Evolutionary conservation across 2,797 vertebrate species (phyloP).

Genomic region (Champsocephalus gunnari): DNA sequence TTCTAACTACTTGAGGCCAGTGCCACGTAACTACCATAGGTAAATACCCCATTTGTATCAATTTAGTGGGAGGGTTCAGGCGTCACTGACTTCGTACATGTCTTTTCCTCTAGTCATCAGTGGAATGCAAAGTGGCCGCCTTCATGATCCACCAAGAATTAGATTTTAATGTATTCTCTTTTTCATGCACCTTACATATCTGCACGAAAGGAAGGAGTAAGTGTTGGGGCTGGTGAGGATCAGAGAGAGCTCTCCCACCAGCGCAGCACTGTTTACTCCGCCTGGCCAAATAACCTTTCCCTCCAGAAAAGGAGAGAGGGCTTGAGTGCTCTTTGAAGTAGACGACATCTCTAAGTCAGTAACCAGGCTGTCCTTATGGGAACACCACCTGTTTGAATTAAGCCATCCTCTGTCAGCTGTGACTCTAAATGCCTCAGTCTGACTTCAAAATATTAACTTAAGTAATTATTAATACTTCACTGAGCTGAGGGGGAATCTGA

Average conservation of each 20-base stretch:
- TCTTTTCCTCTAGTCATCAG: slow-evolving; percentile 53
- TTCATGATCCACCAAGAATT: slow-evolving; percentile 57
- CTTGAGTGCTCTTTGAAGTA: slow-evolving; percentile 57
- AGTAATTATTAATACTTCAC: slow-evolving; percentile 31
- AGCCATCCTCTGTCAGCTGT: slow-evolving; percentile 20
- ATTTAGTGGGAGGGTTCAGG: slow-evolving; percentile 58
- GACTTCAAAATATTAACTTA: slow-evolving; percentile 38
- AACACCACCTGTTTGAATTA: slow-evolving; percentile 55
- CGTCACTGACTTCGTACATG: slow-evolving; percentile 37
- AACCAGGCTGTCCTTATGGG: slow-evolving; percentile 52
- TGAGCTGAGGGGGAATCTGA: slow-evolving; percentile 5
- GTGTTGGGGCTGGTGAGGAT: slow-evolving; percentile 42
- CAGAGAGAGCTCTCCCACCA: slow-evolving; percentile 56
- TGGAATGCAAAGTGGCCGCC: slow-evolving; percentile 51
- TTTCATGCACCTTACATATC: slow-evolving; percentile 54
- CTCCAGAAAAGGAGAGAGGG: slow-evolving; percentile 39
- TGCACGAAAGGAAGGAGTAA: slow-evolving; percentile 47
- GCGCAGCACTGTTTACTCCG: slow-evolving; percentile 44
- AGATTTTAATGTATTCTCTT: slow-evolving; percentile 70
- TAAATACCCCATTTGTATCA: slow-evolving; percentile 72
- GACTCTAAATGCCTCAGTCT: slow-evolving; percentile 34
- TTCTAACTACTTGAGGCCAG: slow-evolving; percentile 48
- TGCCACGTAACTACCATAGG: slow-evolving; percentile 54
- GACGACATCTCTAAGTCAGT: slow-evolving; percentile 49
- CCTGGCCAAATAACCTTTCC: slow-evolving; percentile 40